Base-by-base conservation (phyloP, 2,113 vertebrate genomes). In the Salvelinus namaycush region DNA sequence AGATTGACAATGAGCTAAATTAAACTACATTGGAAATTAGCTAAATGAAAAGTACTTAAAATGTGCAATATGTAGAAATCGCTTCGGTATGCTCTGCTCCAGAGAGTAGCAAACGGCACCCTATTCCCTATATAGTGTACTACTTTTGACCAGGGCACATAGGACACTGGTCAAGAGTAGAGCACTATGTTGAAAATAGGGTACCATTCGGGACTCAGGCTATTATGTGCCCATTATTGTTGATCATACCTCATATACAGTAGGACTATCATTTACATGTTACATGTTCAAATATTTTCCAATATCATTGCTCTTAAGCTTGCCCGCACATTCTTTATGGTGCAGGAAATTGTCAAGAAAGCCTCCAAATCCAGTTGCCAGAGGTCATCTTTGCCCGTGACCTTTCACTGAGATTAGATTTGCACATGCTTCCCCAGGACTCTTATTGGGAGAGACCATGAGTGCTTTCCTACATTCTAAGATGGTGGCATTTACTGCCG, bases 361-460 rank as follows among this genome's bases (percentile, higher is more conserved):
- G 79, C 84, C 82, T 11, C 81, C 73, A 86, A 81, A 88, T 88
- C 78, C 84, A 77, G 60, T 13, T 44, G 76, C 66, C 65, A 83
- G 74, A 80, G 89, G 81, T 84, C 86, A 82, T 87, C 79, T 84
- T 87, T 80, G 82, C 78, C 81, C 11, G 31, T 81, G 83, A 89
- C 88, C 88, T 91, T 88, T 87, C 70, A 72, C 76, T 20, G 83
- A 89, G 80, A 88, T 83, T 78, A 83, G 80, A 81, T 84, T 59
- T 76, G 59, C 78, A 65, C 78, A 73, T 82, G 39, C 39, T 77
- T 67, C 83, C 26, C 80, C 82, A 51, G 74, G 77, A 68, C 74
- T 88, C 87, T 89, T 79, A 91, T 88, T 90, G 83, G 76, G 84
- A 54, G 82, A 71, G 76, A 78, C 68, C 79, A 80, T 34, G 70